A percentile compares a stretch with the other conserved stretches of the same genome.
These are phyloP conservation scores for Antedon mediterranea DNA, from an alignment of 53 echinoderm and acorn worm genomes.

Conservation along the genomic window DNA sequence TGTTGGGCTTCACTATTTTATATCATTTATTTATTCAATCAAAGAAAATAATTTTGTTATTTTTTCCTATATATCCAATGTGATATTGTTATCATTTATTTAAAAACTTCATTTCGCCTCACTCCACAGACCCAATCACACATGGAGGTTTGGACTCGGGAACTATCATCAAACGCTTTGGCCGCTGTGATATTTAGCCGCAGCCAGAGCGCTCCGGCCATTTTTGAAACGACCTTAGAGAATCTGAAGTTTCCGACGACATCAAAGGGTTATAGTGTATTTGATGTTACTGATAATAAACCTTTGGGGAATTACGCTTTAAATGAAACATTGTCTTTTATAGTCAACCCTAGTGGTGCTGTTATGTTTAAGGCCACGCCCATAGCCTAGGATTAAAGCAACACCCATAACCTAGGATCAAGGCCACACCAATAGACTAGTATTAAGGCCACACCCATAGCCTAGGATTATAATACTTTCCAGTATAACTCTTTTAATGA, in stretches of 20 bases:
- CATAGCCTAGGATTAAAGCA: not conserved
- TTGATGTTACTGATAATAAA: not conserved
- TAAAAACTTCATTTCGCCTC: not conserved
- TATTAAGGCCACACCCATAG: not conserved
- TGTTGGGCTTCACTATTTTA: too few relatives aligned
- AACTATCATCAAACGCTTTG: conserved; percentile 8
- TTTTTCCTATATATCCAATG: too few relatives aligned
- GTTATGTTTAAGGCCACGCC: conserved; percentile 15
- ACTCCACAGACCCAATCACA: not conserved
- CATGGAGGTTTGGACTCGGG: conserved; percentile 34
- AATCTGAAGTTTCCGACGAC: conserved; percentile 14
- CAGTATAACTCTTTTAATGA: conserved; percentile 4
- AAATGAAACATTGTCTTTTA: conserved; percentile 1
- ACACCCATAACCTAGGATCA: not conserved
- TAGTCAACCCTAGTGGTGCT: conserved; percentile 15
- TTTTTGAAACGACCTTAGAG: conserved; percentile 29
- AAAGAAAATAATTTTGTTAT: too few relatives aligned
- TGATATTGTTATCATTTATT: not conserved
- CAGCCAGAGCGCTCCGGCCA: conserved; percentile 15
- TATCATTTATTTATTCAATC: too few relatives aligned
- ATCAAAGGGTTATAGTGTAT: not conserved
- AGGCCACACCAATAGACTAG: too few relatives aligned
- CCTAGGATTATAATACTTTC: not conserved
- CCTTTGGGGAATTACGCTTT: conserved; percentile 2
- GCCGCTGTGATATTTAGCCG: conserved; percentile 33